These are phyloP conservation scores for Apocrypta bakeri DNA, from an alignment of 1,140 invertebrate genomes.

Conservation along the genomic window DNA sequence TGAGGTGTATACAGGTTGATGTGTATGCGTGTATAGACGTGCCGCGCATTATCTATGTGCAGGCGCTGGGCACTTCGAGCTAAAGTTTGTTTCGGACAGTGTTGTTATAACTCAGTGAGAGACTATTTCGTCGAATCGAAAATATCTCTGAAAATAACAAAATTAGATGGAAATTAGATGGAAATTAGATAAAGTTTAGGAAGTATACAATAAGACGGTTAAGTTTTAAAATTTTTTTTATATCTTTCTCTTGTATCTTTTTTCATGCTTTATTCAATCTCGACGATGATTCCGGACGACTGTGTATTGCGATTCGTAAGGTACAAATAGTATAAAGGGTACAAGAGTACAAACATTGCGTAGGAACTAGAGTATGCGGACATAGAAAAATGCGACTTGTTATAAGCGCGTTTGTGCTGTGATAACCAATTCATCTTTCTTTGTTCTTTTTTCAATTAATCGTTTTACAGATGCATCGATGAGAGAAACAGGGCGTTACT, in stretches of 20 bases:
- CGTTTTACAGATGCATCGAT: not conserved
- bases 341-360: constrained; percentile 74
- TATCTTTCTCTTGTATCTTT: constrained; percentile 24
- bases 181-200: no score
- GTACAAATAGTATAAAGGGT: constrained; percentile 75
- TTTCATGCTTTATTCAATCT: constrained; percentile 44
- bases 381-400: constrained; percentile 68
- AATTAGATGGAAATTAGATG: no score
- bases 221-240: constrained; percentile 31
- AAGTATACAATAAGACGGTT: not conserved
- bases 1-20: not conserved
- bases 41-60: constrained; percentile 4
- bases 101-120: no score
- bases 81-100: no score
- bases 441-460: not conserved
- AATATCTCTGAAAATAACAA: no score
- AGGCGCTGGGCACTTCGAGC: no score
- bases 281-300: constrained; percentile 70
- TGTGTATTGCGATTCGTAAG: constrained; percentile 74
- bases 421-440: not conserved
- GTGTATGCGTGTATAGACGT: not conserved
- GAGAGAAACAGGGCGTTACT: not conserved
- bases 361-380: constrained; percentile 74
- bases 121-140: no score
- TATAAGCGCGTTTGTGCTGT: constrained; percentile 37